Evolutionary conservation across 2,888 invertebrate species (phyloP).

Genomic region (Diarsia mendica): DNA sequence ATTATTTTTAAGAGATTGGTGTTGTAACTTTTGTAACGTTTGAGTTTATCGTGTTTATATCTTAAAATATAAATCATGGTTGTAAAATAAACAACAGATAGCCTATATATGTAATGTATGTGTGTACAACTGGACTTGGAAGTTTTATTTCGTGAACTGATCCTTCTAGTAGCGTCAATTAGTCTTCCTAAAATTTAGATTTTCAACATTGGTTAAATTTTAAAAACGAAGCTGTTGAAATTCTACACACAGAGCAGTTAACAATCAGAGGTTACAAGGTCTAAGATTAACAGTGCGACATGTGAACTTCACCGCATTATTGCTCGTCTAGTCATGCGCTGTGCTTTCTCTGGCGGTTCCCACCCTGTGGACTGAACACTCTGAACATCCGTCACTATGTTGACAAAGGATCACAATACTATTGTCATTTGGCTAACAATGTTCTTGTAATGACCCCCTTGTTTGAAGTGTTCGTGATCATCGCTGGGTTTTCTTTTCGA

Average conservation of each 20-base stretch:
- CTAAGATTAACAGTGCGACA: slow-evolving; percentile 43
- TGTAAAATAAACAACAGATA: neutral
- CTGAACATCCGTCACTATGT: slow-evolving; percentile 61
- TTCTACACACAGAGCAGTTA: slow-evolving; percentile 8
- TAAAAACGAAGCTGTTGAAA: neutral
- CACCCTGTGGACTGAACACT: slow-evolving; percentile 63
- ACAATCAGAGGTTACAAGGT: slow-evolving; percentile 34
- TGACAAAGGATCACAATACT: slow-evolving; percentile 65
- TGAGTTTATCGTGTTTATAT: neutral
- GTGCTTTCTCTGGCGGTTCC: slow-evolving; percentile 69
- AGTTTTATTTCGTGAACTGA: no score
- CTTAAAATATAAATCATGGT: slow-evolving; percentile 15
- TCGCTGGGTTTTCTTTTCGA: slow-evolving; percentile 48
- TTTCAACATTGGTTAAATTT: neutral
- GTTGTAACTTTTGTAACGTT: slow-evolving; percentile 36
- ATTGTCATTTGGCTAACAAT: slow-evolving; percentile 62
- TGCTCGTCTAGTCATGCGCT: slow-evolving; percentile 61
- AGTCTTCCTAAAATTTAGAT: neutral
- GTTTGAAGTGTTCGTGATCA: slow-evolving; percentile 56
- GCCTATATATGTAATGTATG: no score
- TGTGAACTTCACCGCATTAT: slow-evolving; percentile 53
- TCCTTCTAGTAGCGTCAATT: neutral
- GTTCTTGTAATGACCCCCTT: slow-evolving; percentile 57
- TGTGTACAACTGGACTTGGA: no score
- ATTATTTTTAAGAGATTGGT: slow-evolving; percentile 18